Base-by-base conservation (phyloP, 1,140 invertebrate genomes). In the Diorhabda carinulata region DNA sequence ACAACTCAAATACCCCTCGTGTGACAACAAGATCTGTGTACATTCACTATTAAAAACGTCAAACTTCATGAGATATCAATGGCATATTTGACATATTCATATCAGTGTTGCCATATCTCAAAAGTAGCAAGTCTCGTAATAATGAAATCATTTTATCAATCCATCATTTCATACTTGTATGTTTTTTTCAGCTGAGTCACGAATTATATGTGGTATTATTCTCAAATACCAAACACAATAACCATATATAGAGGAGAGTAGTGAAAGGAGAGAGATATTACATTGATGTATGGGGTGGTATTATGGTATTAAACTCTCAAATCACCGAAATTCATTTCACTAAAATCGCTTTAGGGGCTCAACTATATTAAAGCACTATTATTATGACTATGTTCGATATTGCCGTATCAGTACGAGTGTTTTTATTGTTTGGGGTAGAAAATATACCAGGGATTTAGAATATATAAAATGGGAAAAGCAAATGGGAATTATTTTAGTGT, bases 281-380 rank as follows among this genome's bases (percentile, higher is more conserved):
- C 61, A 62, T 62, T 44, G 61, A 62, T 62, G 61, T 44, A 62
- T 62, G 43, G 61, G 61, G 61, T 62, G 61, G 61, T 43, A 44
- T 62, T 62, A 62, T 62, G 61, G 43, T 10, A 62, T 62, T 62
- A 62, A 43, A 43, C 41, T 62, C 42, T 62, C 61, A 62, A 62
- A 62, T 62, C 61, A 44, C 61, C 61, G 9, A 62, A 62, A 43
- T 62, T 62, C 61, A 44, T 62, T 62, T 62, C 61, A 44, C 1
- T 43, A 8, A 62, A 62, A 62, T 62, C 42, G 61, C 42, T 62
- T 62, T 62, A 44, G 61, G 47, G 61, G 61, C 6, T 41, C 8
- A 62, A 43, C 61, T 5, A 62, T 62, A 62, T 62, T 44, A 62
- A 62, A 62, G n/a, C 43, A n/a, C 41, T 9, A 62, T 62, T 62